These are phyloP conservation scores for Agrochola macilenta DNA, from an alignment of 2,888 invertebrate genomes.

Conservation along the genomic window DNA sequence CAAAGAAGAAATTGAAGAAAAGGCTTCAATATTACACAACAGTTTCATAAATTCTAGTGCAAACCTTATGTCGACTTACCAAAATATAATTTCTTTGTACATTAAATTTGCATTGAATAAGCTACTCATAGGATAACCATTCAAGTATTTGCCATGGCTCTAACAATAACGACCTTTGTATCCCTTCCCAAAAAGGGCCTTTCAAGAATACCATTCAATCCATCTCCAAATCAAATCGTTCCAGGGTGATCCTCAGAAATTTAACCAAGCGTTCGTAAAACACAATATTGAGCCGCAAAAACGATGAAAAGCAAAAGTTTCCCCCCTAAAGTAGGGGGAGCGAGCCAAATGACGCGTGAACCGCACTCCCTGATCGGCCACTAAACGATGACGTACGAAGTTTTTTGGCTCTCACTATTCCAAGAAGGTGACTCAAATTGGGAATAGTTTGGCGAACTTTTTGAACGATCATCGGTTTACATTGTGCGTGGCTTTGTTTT, in stretches of 20 bases:
- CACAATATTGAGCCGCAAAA: constrained; percentile 70
- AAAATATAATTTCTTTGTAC: not conserved
- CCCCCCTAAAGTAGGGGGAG: constrained; percentile 34
- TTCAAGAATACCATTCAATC: constrained; percentile 59
- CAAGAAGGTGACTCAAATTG: constrained; percentile 61
- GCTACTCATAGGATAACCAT: constrained; percentile 12
- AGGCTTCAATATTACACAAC: not conserved
- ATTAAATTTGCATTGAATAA: not conserved
- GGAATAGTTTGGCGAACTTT: constrained; percentile 45
- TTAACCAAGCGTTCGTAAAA: constrained; percentile 66
- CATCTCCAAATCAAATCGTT: constrained; percentile 64
- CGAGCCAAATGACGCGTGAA: constrained; percentile 73
- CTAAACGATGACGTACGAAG: constrained; percentile 75
- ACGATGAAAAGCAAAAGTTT: constrained; percentile 68
- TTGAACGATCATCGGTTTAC: constrained; percentile 38
- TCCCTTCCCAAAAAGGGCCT: constrained; percentile 41
- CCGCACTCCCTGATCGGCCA: constrained; percentile 61
- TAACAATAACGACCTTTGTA: constrained; percentile 52
- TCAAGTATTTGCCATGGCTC: constrained; percentile 15
- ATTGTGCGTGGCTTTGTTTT: constrained; percentile 35
- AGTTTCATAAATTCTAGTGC: not conserved
- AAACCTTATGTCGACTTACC: not conserved
- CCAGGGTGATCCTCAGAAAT: constrained; percentile 61
- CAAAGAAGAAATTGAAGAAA: not conserved
- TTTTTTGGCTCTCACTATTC: constrained; percentile 66